Percentiles rank a stretch among this genome's conserved stretches.
phyloP scores from a whole-genome alignment of 1,140 invertebrate genomes.

The Lordiphosa clarofinis region DNA sequence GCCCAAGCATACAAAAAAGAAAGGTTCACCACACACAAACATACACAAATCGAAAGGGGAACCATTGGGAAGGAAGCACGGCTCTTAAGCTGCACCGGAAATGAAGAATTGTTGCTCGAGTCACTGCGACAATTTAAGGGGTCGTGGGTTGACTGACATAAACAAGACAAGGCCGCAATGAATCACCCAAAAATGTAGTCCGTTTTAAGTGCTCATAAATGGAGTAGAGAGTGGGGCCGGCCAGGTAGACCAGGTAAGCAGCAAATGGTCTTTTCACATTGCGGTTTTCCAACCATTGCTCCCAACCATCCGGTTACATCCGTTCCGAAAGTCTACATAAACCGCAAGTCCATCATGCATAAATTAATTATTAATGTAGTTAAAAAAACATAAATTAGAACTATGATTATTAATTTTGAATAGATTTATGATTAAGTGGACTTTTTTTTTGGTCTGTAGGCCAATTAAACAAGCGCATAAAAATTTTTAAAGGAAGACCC shows the following conservation, averaged over 20 bases:
- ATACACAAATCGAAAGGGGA: not conserved
- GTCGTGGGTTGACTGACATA: slow-evolving; percentile 27
- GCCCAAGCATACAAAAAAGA: slow-evolving; percentile 4
- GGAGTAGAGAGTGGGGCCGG: slow-evolving; percentile 8
- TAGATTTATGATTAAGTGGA: not conserved
- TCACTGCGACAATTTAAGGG: slow-evolving; percentile 50
- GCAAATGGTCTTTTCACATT: slow-evolving; percentile 63
- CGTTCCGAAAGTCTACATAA: slow-evolving; percentile 33
- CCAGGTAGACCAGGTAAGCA: slow-evolving; percentile 27
- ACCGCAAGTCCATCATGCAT: slow-evolving; percentile 48
- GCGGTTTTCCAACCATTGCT: slow-evolving; percentile 52
- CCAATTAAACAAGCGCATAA: no score
- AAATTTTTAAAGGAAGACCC: no score
- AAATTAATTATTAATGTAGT: slow-evolving; percentile 58
- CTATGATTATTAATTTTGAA: no score
- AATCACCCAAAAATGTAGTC: slow-evolving; percentile 40
- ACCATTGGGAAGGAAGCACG: slow-evolving; percentile 53
- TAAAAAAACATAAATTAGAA: slow-evolving; percentile 52
- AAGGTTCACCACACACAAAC: not conserved
- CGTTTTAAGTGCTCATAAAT: slow-evolving; percentile 54
- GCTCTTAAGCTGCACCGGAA: slow-evolving; percentile 72
- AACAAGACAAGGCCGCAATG: slow-evolving; percentile 36
- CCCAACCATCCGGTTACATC: slow-evolving; percentile 35
- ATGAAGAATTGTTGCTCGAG: slow-evolving; percentile 70
- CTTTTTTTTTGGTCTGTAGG: no score